Percentiles rank a stretch among this genome's conserved stretches.
phyloP scores from a whole-genome alignment of 2,888 invertebrate species.

The Athalia rosae region DNA sequence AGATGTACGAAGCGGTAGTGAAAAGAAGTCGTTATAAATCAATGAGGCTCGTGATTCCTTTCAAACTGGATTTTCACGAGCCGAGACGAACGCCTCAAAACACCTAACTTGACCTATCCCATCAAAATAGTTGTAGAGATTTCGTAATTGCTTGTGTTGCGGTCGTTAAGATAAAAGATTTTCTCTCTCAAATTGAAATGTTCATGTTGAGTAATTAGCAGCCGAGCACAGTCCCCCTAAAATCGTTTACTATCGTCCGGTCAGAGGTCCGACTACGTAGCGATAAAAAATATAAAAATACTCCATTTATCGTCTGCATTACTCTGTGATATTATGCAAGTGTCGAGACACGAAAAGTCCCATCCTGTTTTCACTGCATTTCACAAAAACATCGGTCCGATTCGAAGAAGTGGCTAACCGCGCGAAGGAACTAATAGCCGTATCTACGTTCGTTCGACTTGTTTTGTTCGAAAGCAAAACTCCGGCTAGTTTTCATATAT shows the following conservation, averaged over 20 bases:
- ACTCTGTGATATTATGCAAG: not conserved
- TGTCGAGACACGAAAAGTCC: not conserved
- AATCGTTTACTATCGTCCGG: not conserved
- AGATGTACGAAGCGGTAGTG: too few species aligned
- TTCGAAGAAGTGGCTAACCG: conserved; percentile 16
- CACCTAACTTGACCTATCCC: conserved; percentile 8
- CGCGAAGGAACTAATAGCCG: not conserved
- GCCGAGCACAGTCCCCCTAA: too few species aligned
- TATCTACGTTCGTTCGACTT: not conserved
- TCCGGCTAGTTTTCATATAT: too few species aligned
- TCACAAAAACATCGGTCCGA: not conserved
- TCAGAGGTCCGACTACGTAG: not conserved
- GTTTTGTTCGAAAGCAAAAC: not conserved
- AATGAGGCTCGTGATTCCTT: too few species aligned
- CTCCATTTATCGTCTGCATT: not conserved
- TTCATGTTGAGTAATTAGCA: not conserved
- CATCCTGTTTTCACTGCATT: conserved; percentile 23
- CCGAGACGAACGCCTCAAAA: not conserved
- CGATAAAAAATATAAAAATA: conserved; percentile 22
- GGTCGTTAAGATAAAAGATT: not conserved
- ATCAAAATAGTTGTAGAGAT: not conserved
- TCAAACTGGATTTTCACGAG: not conserved
- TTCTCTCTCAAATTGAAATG: not conserved
- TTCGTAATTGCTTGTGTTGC: not conserved
- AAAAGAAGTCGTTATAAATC: too few species aligned